Evolutionary conservation across 2,113 vertebrate genomes (phyloP).

Genomic region (Podiceps cristatus): DNA sequence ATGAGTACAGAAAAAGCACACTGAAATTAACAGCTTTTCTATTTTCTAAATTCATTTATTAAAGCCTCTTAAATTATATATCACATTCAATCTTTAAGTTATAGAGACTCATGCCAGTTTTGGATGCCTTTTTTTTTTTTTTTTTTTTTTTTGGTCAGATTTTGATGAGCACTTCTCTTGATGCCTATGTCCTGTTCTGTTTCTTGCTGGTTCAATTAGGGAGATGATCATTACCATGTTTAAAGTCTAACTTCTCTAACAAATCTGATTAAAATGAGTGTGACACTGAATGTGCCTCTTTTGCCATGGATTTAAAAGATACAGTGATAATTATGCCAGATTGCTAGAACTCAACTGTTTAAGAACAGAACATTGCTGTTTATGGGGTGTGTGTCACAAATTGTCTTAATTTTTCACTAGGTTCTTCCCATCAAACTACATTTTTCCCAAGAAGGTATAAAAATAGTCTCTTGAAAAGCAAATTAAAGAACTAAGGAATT

Average conservation of each 20-base stretch:
- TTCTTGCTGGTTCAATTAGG: slow-evolving; percentile 50
- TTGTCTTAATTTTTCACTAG: slow-evolving; percentile 10
- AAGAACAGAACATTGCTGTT: slow-evolving; percentile 1
- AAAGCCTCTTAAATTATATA: slow-evolving; percentile 14
- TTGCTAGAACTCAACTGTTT: slow-evolving; percentile 30
- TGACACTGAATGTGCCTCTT: background rate
- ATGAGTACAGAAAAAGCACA: slow-evolving; percentile 21
- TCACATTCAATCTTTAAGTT: slow-evolving; percentile 22
- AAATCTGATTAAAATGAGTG: slow-evolving; percentile 46
- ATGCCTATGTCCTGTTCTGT: slow-evolving; percentile 9
- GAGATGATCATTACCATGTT: slow-evolving; percentile 17
- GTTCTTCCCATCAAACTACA: background rate
- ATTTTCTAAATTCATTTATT: slow-evolving; percentile 47
- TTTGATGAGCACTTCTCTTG: slow-evolving; percentile 51
- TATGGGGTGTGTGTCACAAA: background rate
- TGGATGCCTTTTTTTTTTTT: background rate
- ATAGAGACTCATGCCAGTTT: background rate
- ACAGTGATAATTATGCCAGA: slow-evolving; percentile 33
- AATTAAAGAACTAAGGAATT: slow-evolving; percentile 32
- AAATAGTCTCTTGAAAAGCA: slow-evolving; percentile 25
- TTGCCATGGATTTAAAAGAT: slow-evolving; percentile 51
- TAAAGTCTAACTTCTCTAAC: slow-evolving; percentile 49
- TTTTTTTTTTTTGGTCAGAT: background rate
- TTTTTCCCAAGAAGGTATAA: background rate
- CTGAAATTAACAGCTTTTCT: slow-evolving; percentile 29